phyloP scores from a whole-genome alignment of 2,113 vertebrate species.

The Tupaia tana region DNA sequence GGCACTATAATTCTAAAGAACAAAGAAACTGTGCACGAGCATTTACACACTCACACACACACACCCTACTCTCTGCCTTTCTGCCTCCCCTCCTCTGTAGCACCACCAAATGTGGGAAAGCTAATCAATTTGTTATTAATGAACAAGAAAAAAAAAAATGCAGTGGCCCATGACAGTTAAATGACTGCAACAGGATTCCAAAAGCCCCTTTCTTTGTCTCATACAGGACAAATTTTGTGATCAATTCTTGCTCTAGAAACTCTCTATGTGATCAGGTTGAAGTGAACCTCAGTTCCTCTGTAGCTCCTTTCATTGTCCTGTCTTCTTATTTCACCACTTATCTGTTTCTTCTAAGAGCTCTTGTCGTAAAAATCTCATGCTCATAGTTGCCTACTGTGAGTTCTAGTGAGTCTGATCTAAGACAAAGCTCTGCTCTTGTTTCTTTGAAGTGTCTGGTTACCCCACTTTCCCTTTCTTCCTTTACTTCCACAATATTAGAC shows the following conservation, averaged over 20 bases:
- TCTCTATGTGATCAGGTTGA: neutral
- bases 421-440: neutral
- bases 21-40: conserved; percentile 23
- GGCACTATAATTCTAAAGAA: conserved; percentile 58
- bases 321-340: neutral
- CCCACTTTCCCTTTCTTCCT: neutral
- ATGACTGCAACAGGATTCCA: neutral
- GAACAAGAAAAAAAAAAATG: neutral
- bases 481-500: neutral
- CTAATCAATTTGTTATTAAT: neutral
- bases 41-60: neutral
- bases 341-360: neutral
- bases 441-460: neutral
- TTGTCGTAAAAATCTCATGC: neutral
- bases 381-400: neutral
- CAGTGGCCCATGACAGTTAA: neutral
- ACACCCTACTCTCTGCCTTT: neutral
- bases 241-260: neutral
- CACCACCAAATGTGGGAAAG: neutral
- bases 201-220: neutral
- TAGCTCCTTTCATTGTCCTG: neutral
- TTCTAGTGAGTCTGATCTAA: neutral
- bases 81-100: neutral
- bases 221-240: neutral
- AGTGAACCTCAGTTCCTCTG: neutral